Base-by-base conservation (phyloP, 2,113 vertebrate species). In the Brachypodius melanocephalos region DNA sequence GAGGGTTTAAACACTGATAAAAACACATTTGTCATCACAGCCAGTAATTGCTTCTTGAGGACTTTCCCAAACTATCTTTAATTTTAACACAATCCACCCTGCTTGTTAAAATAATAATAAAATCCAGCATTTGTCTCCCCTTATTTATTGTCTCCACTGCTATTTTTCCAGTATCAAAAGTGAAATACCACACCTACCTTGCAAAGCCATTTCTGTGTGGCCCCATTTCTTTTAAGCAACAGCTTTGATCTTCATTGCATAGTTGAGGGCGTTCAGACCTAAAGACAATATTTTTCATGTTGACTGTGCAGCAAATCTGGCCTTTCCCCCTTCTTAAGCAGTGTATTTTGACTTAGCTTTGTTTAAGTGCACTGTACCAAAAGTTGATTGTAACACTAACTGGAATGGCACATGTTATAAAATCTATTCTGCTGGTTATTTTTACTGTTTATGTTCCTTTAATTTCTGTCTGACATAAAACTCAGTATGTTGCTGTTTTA, bases 401-500 rank as follows among this genome's bases (percentile, higher is more conserved):
- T 43, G 68, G 68, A 90, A 43, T 34, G 59, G 46, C 31, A 36
- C 45, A 28, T 11, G 31, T 29, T 79, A 24, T 80, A 65, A 93
- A 89, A 46, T 71, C 61, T 54, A 7, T 38, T 80, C 43, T 81
- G 58, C 62, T 57, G 40, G 14, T 90, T 62, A 57, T 57, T 73
- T 94, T 84, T 94, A 43, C 51, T 66, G 67, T 84, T 71, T 96
- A 87, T 82, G 31, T 65, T 88, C 73, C 45, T 85, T 92, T 89
- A 28, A 17, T 92, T 95, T 85, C 86, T 80, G 74, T 69, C n/a
- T 92, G 68, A 95, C 86, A 96, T 89, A 86, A 96, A 95, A 93
- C 43, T 77, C 95, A 77, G 82, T 88, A 88, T 92, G 94, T 88
- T 95, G 59, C 74, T 75, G 16, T 88, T 97, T 95, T 95, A 87